Percentiles rank a stretch among this genome's conserved stretches.
Conservation (phyloP, 2,888 invertebrate species). For the Hermaeophaga mercurialis region DNA sequence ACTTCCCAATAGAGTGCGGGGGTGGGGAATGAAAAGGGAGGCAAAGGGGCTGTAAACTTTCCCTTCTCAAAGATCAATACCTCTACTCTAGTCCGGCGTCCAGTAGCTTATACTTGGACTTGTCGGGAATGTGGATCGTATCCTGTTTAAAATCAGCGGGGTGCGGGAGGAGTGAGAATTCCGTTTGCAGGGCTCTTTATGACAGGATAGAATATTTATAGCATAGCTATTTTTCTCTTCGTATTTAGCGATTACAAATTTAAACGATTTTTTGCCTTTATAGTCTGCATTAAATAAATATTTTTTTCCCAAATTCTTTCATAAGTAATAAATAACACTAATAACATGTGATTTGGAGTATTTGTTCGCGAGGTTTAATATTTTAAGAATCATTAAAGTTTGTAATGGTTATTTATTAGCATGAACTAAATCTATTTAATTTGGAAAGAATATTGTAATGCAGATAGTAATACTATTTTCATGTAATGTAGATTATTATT, state of each 20-base stretch:
- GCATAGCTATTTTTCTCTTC: background rate
- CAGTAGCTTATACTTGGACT: slow-evolving; percentile 50
- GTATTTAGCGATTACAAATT: background rate
- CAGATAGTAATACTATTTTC: no score
- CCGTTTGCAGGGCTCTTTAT: slow-evolving; percentile 11
- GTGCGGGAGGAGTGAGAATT: slow-evolving; percentile 11
- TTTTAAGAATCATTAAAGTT: no score
- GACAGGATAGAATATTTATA: slow-evolving; percentile 12
- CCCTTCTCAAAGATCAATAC: slow-evolving; percentile 61
- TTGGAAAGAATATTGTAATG: no score
- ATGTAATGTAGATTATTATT: no score
- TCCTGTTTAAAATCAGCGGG: slow-evolving; percentile 20
- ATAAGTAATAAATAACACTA: no score
- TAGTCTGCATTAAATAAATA: no score
- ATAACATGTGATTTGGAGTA: no score
- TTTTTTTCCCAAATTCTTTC: no score
- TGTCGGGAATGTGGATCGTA: slow-evolving; percentile 23
- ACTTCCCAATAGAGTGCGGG: slow-evolving; percentile 51
- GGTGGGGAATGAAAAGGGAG: slow-evolving; percentile 34
- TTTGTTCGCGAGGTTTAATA: no score
- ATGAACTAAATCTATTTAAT: no score
- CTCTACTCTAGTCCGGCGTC: slow-evolving; percentile 57
- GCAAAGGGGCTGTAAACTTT: slow-evolving; percentile 58
- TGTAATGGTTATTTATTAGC: no score
- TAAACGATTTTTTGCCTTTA: no score